Base-by-base conservation (phyloP, 2,113 vertebrate genomes). In the Vulpes ferrilata region DNA sequence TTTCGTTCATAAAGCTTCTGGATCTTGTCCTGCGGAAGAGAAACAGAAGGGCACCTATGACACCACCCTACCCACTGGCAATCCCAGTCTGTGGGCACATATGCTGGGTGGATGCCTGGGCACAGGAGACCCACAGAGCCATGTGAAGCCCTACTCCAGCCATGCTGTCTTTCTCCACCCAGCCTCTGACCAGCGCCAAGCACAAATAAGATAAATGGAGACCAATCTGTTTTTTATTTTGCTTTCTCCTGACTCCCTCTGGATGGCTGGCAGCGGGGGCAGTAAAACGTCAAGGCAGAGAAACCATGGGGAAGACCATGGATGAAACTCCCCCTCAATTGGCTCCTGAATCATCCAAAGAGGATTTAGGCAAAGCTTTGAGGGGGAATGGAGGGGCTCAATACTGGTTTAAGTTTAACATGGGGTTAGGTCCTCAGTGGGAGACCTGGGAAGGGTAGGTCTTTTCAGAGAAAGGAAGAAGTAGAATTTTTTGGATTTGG, bases 1-100 rank as follows among this genome's bases (percentile, higher is more conserved):
- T 99, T 99, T 90, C 99, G 99, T 96, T 99, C 99, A 10, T 99
- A 99, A 5, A 99, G 98, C 97, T 99, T 99, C 86, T 99, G 99
- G 98, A 99, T 99, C 98, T 99, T 99, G 97, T 99, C 99, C 99
- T 99, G 97, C 35, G 59, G 71, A 30, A 96, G 27, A 94, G 86
- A 78, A 64, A 76, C 27, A 84, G 76, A 59, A 35, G 17, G 23
- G 23, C 0, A 0, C 12, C 12, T 11, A 1, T 25, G 60, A 51
- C 3, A 51, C 84, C 62, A 62, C 74, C 62, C 38, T 6, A 32
- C 6, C 27, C 5, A 15, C 64, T 30, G 3, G 6, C 20, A 10
- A 17, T 35, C 64, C 48, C 30, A 27, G 83, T 6, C 38, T 62
- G 32, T 11, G 43, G 79, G 53, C 79, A 55, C 11, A 2, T 0